Conservation (phyloP, 1,140 invertebrate genomes). For the Plodia interpunctella region DNA sequence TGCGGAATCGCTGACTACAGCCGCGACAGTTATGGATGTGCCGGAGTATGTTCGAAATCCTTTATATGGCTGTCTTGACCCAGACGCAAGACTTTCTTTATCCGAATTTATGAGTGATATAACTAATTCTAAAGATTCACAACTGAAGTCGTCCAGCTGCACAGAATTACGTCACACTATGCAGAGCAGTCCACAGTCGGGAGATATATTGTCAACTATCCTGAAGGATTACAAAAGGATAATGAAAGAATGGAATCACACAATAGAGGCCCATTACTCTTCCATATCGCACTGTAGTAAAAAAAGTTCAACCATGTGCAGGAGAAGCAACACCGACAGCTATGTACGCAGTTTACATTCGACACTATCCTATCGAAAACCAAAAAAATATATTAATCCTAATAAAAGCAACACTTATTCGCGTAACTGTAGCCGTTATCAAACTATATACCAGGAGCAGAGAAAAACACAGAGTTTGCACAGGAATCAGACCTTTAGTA, state of each 20-base stretch:
- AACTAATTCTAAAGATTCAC: conserved; percentile 51
- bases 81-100: conserved; percentile 45
- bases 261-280: conserved; percentile 63
- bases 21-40: conserved; percentile 49
- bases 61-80: conserved; percentile 54
- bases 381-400: conserved; percentile 23
- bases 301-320: conserved; percentile 40
- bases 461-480: conserved; percentile 42
- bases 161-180: conserved; percentile 64
- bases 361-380: conserved; percentile 49
- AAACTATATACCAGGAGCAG: conserved; percentile 21
- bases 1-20: conserved; percentile 47
- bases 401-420: conserved; percentile 34
- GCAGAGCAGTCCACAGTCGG: conserved; percentile 34
- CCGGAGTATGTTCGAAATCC: conserved; percentile 63
- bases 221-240: conserved; percentile 68
- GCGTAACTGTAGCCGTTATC: conserved; percentile 33
- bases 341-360: conserved; percentile 61
- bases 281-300: conserved; percentile 44
- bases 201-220: conserved; percentile 50
- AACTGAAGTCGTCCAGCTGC: conserved; percentile 60
- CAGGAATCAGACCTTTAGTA: conserved; percentile 40
- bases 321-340: conserved; percentile 50
- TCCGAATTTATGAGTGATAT: conserved; percentile 47
- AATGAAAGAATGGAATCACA: conserved; percentile 74